These are phyloP conservation scores for Aricia agestis DNA, from an alignment of 1,140 invertebrate genomes.

Conservation along the genomic window DNA sequence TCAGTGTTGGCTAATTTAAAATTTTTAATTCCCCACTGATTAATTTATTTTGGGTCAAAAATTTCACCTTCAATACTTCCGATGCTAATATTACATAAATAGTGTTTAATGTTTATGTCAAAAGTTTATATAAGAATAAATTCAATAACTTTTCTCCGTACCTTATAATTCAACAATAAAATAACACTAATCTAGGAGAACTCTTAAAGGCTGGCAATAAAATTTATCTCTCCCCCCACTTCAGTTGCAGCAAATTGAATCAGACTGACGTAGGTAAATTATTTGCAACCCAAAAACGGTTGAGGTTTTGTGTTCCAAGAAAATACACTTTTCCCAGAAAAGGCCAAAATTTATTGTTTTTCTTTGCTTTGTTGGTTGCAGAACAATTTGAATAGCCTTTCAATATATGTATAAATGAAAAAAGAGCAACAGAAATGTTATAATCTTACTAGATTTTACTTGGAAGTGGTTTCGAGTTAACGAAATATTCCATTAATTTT, in stretches of 20 bases:
- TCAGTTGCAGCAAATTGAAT: slow-evolving; percentile 29
- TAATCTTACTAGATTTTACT: background rate
- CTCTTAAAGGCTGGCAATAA: slow-evolving; percentile 37
- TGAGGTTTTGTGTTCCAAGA: slow-evolving; percentile 69
- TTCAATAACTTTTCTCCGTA: background rate
- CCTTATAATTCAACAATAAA: background rate
- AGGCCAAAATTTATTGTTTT: background rate
- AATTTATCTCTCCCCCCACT: slow-evolving; percentile 31
- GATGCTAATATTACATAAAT: too few relatives aligned
- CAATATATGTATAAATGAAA: background rate
- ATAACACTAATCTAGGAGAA: slow-evolving; percentile 25
- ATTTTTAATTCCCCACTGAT: slow-evolving; percentile 24
- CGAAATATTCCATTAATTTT: slow-evolving; percentile 53
- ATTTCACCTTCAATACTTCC: background rate
- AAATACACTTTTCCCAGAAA: slow-evolving; percentile 29
- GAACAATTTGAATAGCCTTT: background rate
- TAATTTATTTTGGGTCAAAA: slow-evolving; percentile 9
- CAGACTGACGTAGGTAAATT: slow-evolving; percentile 44
- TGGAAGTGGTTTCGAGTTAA: slow-evolving; percentile 24
- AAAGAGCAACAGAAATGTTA: background rate
- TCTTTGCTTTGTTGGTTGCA: background rate
- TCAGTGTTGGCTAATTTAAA: slow-evolving; percentile 27
- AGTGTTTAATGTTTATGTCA: too few relatives aligned
- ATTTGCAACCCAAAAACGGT: slow-evolving; percentile 33
- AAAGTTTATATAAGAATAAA: background rate